Evolutionary conservation across 2,797 vertebrate genomes (phyloP), one percentile per base, ranked within the genome.

Genomic region (Falco novaeseelandiae): DNA sequence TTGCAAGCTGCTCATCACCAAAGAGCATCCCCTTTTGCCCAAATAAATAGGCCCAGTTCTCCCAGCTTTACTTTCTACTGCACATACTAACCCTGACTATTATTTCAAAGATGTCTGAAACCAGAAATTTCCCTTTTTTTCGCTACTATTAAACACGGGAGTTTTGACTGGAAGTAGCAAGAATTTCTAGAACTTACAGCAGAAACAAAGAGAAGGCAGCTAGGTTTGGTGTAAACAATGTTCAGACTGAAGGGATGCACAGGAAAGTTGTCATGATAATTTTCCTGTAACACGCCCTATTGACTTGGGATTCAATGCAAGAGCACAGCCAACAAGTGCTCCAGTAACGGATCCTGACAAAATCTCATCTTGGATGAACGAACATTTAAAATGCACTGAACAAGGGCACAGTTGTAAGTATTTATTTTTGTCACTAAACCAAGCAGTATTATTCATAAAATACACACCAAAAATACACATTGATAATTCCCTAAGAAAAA

Each of bases 211-310:
- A 63, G 16, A 87, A 67, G 19, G 26, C 32, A 52, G 49, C 4
- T 51, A 69, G 6, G 19, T 73, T 72, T 87, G 5, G 6, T 57
- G 46, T 26, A 57, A 84, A 87, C 9, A 23, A 30, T 2, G 4
- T 22, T 42, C 26, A 73, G 17, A 32, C n/a, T 55, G 36, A 76
- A 82, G 3, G 6, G 30, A 40, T 22, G 11, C 26, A 54, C 27
- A 38, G 12, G 14, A 87, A 74, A 90, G 30, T 1, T 1, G 15
- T 19, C 8, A 32, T 0, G 0, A 19, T 34, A 30, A 30, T 52
- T 54, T 32, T 69, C 34, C 78, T 57, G 13, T 55, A 71, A 54
- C 5, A 3, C 25, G 18, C 32, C 63, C 23, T 42, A 32, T 2
- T 36, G 72, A 66, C 48, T 36, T 36, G 10, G 12, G 15, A 71